Evolutionary conservation across 2,113 vertebrate species (phyloP), one percentile per base, ranked within the genome.

Genomic region (Zosterops japonicus): DNA sequence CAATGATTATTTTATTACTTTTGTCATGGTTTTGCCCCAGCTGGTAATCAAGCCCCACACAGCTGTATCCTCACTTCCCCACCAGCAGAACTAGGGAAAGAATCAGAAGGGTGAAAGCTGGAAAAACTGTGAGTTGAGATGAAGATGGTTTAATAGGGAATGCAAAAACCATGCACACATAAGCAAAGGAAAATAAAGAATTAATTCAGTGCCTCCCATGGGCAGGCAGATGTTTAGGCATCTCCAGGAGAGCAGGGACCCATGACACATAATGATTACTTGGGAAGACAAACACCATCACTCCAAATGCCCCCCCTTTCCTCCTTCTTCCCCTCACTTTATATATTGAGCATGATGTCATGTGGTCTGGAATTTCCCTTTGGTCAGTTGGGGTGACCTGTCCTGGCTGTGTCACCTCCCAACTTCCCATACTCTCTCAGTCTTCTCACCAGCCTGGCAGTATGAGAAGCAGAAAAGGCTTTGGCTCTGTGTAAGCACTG

Each of bases 1-100:
- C 56, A 95, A 53, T 64, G 16, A 67, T 56, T 90, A 67, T 35
- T 83, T 90, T 93, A 72, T 81, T 91, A 77, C 47, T 87, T 76
- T 42, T 83, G 70, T 69, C 14, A 0, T 61, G 47, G n/a, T 55
- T 90, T 76, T 44, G 44, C 55, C 41, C 36, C 41, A 69, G 25
- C 29, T 22, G n/a, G n/a, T n/a, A 89, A 39, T 39, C 69, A 47
- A 76, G n/a, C 21, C 25, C 21, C 29, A 41, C 1, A 0, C 0
- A 6, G 21, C 53, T 0, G 0, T 2, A 3, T 25, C 3, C n/a
- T 52, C 50, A 52, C 20, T 41, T 14, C 21, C 21, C 39, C 7
- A 41, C 10, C 29, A 47, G 17, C 29, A 69, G n/a, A 29, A 31
- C 22, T 52, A 14, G 20, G 29, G 16, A 47, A 14, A 61, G 16